phyloP scores from a whole-genome alignment of 2,888 invertebrate genomes.

The Amorpha juglandis region DNA sequence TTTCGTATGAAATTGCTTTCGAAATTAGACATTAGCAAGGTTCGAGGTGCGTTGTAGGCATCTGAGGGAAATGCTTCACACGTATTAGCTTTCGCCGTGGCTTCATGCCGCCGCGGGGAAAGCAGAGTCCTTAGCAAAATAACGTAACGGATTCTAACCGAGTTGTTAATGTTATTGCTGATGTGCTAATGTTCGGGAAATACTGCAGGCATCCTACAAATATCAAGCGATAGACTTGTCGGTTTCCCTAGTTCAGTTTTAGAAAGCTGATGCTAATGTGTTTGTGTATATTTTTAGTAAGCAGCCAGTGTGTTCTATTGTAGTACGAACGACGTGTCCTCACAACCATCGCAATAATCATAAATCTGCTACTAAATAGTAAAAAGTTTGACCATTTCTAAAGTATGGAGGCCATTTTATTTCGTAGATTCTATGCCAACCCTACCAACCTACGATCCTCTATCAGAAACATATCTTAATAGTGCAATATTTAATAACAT shows the following conservation, averaged over 20 bases:
- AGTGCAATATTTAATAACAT: not conserved
- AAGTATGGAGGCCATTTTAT: no score
- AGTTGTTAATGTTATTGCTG: slow-evolving; percentile 7
- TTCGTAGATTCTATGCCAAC: not conserved
- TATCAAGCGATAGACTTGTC: not conserved
- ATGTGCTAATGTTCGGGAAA: slow-evolving; percentile 9
- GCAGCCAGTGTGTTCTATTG: not conserved
- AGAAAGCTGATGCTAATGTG: not conserved
- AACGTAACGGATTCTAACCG: slow-evolving; percentile 31
- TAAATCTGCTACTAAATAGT: not conserved
- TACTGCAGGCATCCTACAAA: not conserved
- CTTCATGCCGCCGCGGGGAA: slow-evolving; percentile 43
- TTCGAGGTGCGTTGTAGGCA: slow-evolving; percentile 39
- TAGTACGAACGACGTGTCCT: not conserved
- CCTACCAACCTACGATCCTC: not conserved
- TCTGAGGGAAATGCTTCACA: slow-evolving; percentile 62
- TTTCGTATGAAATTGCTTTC: slow-evolving; percentile 34
- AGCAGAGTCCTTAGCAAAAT: slow-evolving; percentile 41
- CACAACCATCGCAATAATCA: not conserved
- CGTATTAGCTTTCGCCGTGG: slow-evolving; percentile 67
- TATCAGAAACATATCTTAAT: not conserved
- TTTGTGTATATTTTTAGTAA: not conserved
- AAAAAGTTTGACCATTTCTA: not conserved
- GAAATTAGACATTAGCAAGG: slow-evolving; percentile 51
- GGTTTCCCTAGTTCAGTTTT: not conserved